Conservation (phyloP, 2,797 vertebrate genomes). For the Lophotriccus pileatus region DNA sequence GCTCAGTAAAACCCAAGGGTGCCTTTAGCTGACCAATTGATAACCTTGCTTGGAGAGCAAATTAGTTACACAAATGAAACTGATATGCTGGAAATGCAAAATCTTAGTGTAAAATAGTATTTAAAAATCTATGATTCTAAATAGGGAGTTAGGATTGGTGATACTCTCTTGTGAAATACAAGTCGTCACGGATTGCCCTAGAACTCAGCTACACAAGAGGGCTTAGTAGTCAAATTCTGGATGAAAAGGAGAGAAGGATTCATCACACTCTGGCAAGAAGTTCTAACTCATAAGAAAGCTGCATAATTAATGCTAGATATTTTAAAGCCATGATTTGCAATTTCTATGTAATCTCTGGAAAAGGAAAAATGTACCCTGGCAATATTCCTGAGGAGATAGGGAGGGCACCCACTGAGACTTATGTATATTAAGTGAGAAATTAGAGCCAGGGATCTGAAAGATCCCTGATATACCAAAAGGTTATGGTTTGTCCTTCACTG, state of each 20-base stretch:
- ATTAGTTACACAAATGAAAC: not conserved
- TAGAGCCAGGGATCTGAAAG: not conserved
- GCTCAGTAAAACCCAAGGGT: not conserved
- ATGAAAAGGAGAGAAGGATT: not conserved
- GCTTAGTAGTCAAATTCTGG: not conserved
- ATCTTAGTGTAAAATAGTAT: not conserved
- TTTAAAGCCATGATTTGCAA: slow-evolving; percentile 6
- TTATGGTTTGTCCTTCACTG: not conserved
- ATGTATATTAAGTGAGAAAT: not conserved
- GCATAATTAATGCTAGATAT: slow-evolving; percentile 26
- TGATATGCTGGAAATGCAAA: not conserved
- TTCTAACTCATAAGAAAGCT: not conserved
- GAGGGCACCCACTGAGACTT: not conserved
- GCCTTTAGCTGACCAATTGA: not conserved
- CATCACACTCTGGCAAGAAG: not conserved
- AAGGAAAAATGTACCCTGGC: not conserved
- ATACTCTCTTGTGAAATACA: not conserved
- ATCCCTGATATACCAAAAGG: not conserved
- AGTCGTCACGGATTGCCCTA: not conserved
- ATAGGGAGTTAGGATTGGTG: not conserved
- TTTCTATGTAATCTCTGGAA: not conserved
- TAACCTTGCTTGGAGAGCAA: not conserved
- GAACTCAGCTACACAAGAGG: not conserved
- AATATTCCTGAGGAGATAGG: not conserved
- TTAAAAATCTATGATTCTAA: not conserved